These are phyloP conservation scores for Propsilocerus akamusi DNA, from an alignment of 1,140 invertebrate species.

Conservation along the genomic window DNA sequence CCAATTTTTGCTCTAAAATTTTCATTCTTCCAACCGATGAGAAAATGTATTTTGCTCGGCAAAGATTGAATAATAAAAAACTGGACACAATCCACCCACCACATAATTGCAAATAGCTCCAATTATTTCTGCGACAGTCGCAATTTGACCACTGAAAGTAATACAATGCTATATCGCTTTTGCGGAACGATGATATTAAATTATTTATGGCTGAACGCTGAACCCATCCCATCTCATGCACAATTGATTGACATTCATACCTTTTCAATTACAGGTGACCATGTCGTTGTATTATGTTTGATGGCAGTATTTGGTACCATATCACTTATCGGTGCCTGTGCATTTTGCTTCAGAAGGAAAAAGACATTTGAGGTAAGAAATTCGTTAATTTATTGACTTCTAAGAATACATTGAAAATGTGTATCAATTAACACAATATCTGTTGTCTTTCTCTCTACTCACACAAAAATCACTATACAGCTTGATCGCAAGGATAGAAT, in stretches of 20 bases:
- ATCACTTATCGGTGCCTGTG: not conserved
- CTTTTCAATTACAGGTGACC: not conserved
- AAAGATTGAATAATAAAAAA: too few species aligned
- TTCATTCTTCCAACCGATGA: too few species aligned
- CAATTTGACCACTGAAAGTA: too few species aligned
- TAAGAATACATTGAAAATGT: not conserved
- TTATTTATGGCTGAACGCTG: too few species aligned
- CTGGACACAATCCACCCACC: too few species aligned
- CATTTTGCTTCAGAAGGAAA: not conserved
- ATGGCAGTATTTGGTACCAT: not conserved
- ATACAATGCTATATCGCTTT: too few species aligned
- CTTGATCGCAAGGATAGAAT: not conserved
- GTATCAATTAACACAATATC: not conserved
- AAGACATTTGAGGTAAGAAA: conserved; percentile 4
- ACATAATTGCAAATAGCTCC: too few species aligned
- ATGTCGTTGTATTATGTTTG: not conserved
- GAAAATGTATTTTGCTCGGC: too few species aligned
- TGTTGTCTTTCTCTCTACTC: not conserved
- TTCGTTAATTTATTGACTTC: not conserved
- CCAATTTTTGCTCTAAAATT: too few species aligned
- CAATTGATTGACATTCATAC: not conserved
- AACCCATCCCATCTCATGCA: too few species aligned
- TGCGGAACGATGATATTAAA: too few species aligned
- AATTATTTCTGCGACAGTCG: too few species aligned
- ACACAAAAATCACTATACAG: not conserved